Conservation (phyloP, 2,113 vertebrate species). For the Perognathus longimembris region DNA sequence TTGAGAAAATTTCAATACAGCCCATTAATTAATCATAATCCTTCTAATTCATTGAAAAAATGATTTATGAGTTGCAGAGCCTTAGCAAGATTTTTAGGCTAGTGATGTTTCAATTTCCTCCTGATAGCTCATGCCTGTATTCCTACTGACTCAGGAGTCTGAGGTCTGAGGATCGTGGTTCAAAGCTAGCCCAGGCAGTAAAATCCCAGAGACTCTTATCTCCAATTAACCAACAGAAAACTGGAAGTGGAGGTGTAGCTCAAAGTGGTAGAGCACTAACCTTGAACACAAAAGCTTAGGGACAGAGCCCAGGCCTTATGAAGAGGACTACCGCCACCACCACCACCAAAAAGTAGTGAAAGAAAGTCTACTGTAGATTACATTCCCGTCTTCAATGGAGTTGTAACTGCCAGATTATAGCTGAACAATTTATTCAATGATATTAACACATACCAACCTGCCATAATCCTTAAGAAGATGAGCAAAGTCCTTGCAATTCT, state of each 20-base stretch:
- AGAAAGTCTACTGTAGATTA: neutral
- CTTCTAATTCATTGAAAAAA: conserved; percentile 3
- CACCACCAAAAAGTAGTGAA: neutral
- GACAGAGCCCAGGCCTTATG: too few species aligned
- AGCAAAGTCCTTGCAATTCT: conserved; percentile 3
- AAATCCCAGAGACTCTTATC: too few species aligned
- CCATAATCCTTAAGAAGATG: neutral
- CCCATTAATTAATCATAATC: neutral
- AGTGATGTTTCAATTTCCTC: neutral
- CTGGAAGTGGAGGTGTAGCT: too few species aligned
- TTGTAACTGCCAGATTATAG: conserved; percentile 25
- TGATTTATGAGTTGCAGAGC: neutral
- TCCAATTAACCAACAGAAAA: too few species aligned
- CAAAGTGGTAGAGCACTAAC: too few species aligned
- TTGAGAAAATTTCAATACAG: neutral
- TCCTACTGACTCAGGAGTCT: too few species aligned
- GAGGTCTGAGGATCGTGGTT: too few species aligned
- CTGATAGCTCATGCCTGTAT: too few species aligned
- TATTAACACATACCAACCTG: neutral
- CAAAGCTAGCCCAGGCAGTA: too few species aligned
- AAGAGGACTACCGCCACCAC: too few species aligned
- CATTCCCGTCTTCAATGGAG: neutral
- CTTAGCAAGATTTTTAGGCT: neutral
- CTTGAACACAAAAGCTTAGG: too few species aligned
- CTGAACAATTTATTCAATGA: neutral